These are phyloP conservation scores for Perca flavescens DNA, from an alignment of 2,113 vertebrate genomes.

Conservation along the genomic window DNA sequence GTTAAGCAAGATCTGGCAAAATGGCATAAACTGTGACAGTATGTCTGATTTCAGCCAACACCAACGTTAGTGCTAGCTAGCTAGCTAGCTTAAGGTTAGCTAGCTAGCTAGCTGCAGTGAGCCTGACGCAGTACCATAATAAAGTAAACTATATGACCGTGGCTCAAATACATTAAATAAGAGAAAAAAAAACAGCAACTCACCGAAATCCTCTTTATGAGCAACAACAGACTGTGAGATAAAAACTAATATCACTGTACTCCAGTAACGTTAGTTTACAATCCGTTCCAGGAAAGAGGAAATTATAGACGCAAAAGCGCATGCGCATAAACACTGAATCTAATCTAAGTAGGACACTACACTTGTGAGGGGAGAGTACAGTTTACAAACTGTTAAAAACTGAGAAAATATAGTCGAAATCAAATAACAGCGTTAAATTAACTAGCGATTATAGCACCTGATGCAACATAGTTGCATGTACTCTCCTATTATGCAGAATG, in stretches of 20 bases:
- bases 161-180: background rate
- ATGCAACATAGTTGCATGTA: rapidly evolving
- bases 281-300: conserved; percentile 13
- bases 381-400: conserved; percentile 5
- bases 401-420: rapidly evolving
- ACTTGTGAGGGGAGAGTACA: background rate
- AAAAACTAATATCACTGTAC: conserved; percentile 49
- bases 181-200: background rate
- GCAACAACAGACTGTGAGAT: conserved; percentile 67
- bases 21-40: background rate
- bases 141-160: background rate
- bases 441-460: rapidly evolving
- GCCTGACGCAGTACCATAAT: background rate
- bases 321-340: conserved; percentile 41
- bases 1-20: background rate
- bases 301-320: conserved; percentile 16
- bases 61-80: conserved; percentile 20
- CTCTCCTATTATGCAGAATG: too few relatives aligned
- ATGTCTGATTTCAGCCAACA: conserved; percentile 9
- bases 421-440: rapidly evolving
- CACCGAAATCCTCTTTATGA: conserved; percentile 69
- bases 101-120: conserved; percentile 11
- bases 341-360: conserved; percentile 12
- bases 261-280: background rate
- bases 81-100: conserved; percentile 1